Evolutionary conservation across 2,888 invertebrate species (phyloP), one percentile per base, ranked within the genome.

Genomic region (Argynnis bischoffii): DNA sequence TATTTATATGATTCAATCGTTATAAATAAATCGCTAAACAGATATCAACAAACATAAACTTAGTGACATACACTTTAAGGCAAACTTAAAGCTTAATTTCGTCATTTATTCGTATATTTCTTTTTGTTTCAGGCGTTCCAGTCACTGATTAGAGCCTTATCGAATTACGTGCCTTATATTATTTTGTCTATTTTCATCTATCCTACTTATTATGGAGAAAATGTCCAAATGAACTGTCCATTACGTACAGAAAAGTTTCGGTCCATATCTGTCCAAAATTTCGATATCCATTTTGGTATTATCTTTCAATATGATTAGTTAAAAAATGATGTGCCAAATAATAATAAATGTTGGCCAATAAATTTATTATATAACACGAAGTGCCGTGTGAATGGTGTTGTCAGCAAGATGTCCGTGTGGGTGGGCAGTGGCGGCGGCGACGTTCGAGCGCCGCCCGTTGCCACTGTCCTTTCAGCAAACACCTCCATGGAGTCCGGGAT

Each of bases 401-500:
- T 79, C 74, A 84, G 76, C 73, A 85, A 80, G 69, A 92, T 93
- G 93, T 90, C 93, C 69, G 83, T 93, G 69, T 93, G 93, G 93
- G 89, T 92, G 87, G 90, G 89, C 80, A 86, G 90, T 79, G 90
- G 75, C 79, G 80, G 77, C 72, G 86, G 84, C 74, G 88, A 86
- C 55, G 76, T 82, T 69, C 86, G 85, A 63, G 82, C 80, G 75
- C 84, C 86, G 74, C 85, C 85, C 69, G 81, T 83, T 76, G 83
- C 89, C 78, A 86, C 88, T 74, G 84, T 92, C 77, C 81, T 91
- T 75, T 93, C 93, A 51, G 87, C 88, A 57, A 90, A 91, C 81
- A 93, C 93, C 72, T 93, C 93, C 79, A 94, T 91, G 93, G 95
- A 94, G 91, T 95, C 93, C 59, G 95, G 94, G 78, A 95, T 93